Evolutionary conservation across 2,797 vertebrate species (phyloP).

Genomic region (Hafferia zeledoni): DNA sequence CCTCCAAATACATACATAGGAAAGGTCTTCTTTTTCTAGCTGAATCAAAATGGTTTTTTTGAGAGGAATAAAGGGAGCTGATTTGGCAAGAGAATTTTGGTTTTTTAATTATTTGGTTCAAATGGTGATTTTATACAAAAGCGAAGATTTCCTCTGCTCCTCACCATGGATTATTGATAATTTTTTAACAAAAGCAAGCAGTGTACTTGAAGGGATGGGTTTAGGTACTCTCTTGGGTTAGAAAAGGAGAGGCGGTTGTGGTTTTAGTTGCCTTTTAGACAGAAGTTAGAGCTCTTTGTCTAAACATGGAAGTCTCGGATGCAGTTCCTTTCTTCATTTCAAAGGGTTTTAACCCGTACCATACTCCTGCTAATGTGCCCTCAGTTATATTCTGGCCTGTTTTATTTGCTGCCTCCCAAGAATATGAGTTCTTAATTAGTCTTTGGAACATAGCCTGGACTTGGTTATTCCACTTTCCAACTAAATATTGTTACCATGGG

Average conservation of each 20-base stretch:
- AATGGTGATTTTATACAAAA: neutral
- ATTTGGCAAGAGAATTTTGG: neutral
- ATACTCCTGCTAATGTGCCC: neutral
- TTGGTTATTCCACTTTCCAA: neutral
- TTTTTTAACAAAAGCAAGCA: neutral
- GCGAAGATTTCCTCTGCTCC: neutral
- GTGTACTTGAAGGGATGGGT: neutral
- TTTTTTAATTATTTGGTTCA: neutral
- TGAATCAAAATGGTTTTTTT: neutral
- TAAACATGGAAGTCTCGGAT: accelerated
- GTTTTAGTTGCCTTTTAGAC: neutral
- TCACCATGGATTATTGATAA: neutral
- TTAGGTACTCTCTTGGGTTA: neutral
- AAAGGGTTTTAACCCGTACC: neutral
- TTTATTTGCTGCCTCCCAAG: neutral
- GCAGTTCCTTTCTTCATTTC: neutral
- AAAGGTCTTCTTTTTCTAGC: neutral
- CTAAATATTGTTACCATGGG: neutral
- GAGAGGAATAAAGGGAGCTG: neutral
- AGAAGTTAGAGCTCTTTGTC: neutral
- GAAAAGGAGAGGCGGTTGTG: neutral
- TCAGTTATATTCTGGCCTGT: neutral
- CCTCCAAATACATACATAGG: neutral
- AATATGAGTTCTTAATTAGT: neutral
- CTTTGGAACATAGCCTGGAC: neutral